These are phyloP conservation scores for Epizoanthus scotinus DNA, from an alignment of 92 coral and sea anemone species.

Conservation along the genomic window DNA sequence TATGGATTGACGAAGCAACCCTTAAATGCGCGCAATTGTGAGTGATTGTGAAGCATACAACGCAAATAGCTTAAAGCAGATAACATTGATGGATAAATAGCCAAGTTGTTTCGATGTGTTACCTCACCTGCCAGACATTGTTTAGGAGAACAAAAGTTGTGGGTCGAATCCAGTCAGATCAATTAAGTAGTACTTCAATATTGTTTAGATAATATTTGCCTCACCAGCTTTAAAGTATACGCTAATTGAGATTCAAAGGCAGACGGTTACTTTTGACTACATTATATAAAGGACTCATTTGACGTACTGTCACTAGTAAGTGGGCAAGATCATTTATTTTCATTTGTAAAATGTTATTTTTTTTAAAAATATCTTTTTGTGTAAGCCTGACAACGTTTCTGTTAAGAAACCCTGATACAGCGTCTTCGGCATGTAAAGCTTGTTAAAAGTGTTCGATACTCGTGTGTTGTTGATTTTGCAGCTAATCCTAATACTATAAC, in stretches of 20 bases:
- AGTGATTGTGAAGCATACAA: slow-evolving; percentile 15
- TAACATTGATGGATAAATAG: neutral
- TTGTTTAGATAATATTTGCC: neutral
- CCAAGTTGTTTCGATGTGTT: neutral
- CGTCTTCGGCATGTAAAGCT: neutral
- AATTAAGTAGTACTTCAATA: neutral
- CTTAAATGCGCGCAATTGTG: slow-evolving; percentile 24
- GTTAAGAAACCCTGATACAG: neutral
- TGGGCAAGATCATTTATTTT: too few species aligned
- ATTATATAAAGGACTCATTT: too few species aligned
- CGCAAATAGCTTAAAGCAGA: neutral
- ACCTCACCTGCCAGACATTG: slow-evolving; percentile 22
- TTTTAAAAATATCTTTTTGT: neutral
- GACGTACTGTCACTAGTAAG: too few species aligned
- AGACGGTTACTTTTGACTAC: neutral
- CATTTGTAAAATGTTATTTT: neutral
- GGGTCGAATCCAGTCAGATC: neutral
- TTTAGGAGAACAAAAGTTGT: neutral
- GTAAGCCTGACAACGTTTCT: neutral
- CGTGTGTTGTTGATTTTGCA: slow-evolving; percentile 2
- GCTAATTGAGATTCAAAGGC: neutral
- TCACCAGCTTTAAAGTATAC: slow-evolving; percentile 1
- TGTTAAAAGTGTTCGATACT: neutral
- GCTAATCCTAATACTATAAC: too few species aligned
- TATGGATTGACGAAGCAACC: neutral